Conservation (phyloP, 2,113 vertebrate species). For the Callorhinus ursinus region DNA sequence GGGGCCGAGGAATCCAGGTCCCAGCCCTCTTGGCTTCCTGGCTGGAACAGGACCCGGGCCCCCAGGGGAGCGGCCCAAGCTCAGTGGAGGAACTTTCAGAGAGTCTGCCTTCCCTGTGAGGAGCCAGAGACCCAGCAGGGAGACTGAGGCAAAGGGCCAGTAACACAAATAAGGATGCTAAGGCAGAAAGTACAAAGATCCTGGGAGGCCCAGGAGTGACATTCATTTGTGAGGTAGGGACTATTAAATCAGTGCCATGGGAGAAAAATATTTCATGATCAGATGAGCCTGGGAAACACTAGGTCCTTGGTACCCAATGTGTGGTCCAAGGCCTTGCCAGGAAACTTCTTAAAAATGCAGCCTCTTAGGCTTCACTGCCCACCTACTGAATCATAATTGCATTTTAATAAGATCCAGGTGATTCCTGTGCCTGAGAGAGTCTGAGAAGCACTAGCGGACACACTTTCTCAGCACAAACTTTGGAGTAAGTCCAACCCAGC, state of each 20-base stretch:
- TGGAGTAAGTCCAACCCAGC: not conserved
- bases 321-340: not conserved
- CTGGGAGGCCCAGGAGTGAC: not conserved
- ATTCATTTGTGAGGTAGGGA: not conserved
- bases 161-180: not conserved
- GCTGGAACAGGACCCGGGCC: not conserved
- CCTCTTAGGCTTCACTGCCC: not conserved
- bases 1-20: not conserved
- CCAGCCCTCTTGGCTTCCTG: not conserved
- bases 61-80: rapidly evolving
- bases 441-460: not conserved
- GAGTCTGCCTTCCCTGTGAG: not conserved
- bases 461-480: not conserved
- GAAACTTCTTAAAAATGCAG: not conserved
- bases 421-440: rapidly evolving
- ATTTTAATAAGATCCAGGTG: not conserved
- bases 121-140: not conserved
- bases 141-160: not conserved
- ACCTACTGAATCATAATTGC: not conserved
- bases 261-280: not conserved
- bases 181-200: not conserved
- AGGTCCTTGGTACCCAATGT: not conserved
- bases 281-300: not conserved
- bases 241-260: not conserved
- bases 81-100: not conserved